Evolutionary conservation across 2,888 invertebrate species (phyloP), one percentile per base, ranked within the genome.

Genomic region (Ceraclea dissimilis): DNA sequence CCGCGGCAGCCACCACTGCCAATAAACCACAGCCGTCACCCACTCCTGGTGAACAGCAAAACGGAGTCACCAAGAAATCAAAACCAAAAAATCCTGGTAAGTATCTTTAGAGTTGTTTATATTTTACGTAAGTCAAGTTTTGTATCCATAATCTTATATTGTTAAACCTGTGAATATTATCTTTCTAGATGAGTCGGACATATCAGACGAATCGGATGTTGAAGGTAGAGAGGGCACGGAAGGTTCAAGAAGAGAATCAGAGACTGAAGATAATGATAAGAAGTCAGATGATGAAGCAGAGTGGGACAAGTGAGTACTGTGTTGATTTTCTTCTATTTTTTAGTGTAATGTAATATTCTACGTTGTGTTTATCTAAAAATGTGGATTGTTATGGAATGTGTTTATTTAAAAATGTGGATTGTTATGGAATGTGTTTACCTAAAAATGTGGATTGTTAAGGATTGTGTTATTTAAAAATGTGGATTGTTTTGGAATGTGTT

Each of bases 261-360:
- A 76, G 22, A 79, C 79, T 63, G 81, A 80, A 66, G 80, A 81
- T 47, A 79, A 79, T 11, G 83, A 83, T 65, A 82, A 82, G 65
- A 82, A 82, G 63, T 78, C 80, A 49, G 86, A 86, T 62, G 93
- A 93, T 62, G 92, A 92, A 67, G 88, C 88, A 65, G 94, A 95
- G 70, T 96, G 96, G 96, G 91, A 94, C 67, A 89, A 87, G 73
- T 70, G 52, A 63, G 59, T 59, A 17, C 31, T 31, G 6, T n/a
- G 11, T 11, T 8, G 31, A 8, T 31, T 31, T 31, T 31, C 31
- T 11, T n/a, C n/a, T n/a, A n/a, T n/a, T 39, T 16, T 49, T 48
- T 51, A 1, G 13, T 5, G 16, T 20, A 4, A 48, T 20, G 2
- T 13, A 48, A 2, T 18, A 18, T 18, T 48, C 2, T 48, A 8